Evolutionary conservation across 2,113 vertebrate species (phyloP), one percentile per base, ranked within the genome.

Genomic region (Nycticorax nycticorax): DNA sequence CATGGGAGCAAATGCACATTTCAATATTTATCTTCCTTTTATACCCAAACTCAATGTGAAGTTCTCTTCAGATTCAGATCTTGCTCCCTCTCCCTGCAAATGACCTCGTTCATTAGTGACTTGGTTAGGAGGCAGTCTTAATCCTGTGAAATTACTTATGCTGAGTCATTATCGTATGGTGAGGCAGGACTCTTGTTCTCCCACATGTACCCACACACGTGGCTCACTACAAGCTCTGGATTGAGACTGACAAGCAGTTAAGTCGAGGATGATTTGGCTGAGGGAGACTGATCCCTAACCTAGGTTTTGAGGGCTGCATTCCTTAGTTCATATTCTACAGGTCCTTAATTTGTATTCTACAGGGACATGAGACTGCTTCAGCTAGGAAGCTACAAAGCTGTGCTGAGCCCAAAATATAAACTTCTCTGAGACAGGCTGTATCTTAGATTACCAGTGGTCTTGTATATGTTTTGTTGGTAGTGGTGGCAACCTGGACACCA

Each of bases 171-270:
- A 43, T 9, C 0, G 0, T 50, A 43, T 1, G 6, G 3, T 24
- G 48, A 72, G 27, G 28, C 3, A 12, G 30, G 15, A 63, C 32
- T 55, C 67, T 24, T 88, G 15, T 48, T 82, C 67, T 85, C 33
- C 37, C 55, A n/a, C 23, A 3, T 21, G 8, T 11, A 22, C 6
- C 19, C 0, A 0, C 11, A 68, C 27, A 39, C 0, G 1, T 43
- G 45, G 23, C 48, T 79, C 27, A 53, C 52, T 62, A 48, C 7
- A 73, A 53, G 30, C 52, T 85, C 37, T 45, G n/a, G n/a, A 62
- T 9, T 66, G 41, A 63, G 35, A 41, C 39, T 62, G 71, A 66
- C 30, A 79, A 39, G 12, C 26, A 48, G 26, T 30, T 30, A 75
- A 72, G 2, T 21, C 3, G 3, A 86, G 18, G 12, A 66, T 66